Base-by-base conservation (phyloP, 2,113 vertebrate species). In the Delphinus delphis region DNA sequence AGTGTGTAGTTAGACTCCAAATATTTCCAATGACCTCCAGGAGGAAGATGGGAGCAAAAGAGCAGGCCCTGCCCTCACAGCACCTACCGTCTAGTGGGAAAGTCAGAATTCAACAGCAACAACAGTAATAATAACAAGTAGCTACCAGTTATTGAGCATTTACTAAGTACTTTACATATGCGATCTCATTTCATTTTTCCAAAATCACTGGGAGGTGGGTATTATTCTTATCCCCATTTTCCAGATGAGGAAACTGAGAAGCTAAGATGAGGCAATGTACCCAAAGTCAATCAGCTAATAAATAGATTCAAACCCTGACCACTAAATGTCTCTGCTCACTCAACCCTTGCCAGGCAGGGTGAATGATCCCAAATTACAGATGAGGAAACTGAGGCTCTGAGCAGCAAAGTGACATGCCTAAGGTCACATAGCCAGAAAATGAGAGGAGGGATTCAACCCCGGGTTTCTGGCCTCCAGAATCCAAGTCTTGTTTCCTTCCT, bases 181-280 rank as follows among this genome's bases (percentile, higher is more conserved):
- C 25, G 38, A 60, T 26, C 53, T 4, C 38, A 55, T 36, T 70
- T 36, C 74, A 13, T 5, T 2, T 8, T 67, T 17, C 4, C 23
- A 50, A 8, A 71, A 44, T 6, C 62, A 0, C 67, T 9, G 28
- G 25, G 31, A 88, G 28, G 53, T 13, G 2, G 73, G 73, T 25
- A 25, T 17, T 28, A 20, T 44, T 6, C n/a, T 86, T 41, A 21
- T 63, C 31, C 41, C 94, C 58, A 25, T 31, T 86, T 76, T 26
- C 89, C 63, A 62, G 53, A 65, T 50, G 50, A 73, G 62, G 55
- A 88, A 77, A 84, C 94, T 77, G 95, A 94, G 70, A 90, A 76
- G 79, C 36, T 71, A n/a, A 33, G n/a, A 31, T 15, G 67, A 77
- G 33, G 33, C 63, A 25, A 79, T 10, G 10, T 11, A 20, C 65